Conservation (phyloP, 2,113 vertebrate genomes). For the Ptychochromis oligacanthus region DNA sequence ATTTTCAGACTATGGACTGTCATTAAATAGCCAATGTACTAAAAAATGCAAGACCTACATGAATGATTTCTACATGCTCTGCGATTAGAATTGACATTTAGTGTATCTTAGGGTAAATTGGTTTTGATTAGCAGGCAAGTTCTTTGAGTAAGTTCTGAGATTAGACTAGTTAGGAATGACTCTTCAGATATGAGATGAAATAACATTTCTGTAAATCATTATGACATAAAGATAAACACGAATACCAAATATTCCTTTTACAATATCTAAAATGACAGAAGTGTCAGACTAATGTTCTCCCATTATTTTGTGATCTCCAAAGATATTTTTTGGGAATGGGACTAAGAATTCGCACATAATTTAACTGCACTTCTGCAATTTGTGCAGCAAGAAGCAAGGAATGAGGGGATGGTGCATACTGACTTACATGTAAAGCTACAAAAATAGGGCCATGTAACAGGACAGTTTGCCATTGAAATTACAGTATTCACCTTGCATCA, state of each 20-base stretch:
- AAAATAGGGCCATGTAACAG: slow-evolving; percentile 74
- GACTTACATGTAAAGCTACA: slow-evolving; percentile 62
- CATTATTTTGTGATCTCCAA: background rate
- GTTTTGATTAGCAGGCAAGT: background rate
- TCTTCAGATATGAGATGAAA: background rate
- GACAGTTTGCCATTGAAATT: slow-evolving; percentile 76
- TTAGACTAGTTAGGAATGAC: background rate
- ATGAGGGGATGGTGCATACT: background rate
- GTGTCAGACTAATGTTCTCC: background rate
- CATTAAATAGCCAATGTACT: slow-evolving; percentile 14
- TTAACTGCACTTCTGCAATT: background rate
- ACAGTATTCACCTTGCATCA: slow-evolving; percentile 82
- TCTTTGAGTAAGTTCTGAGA: background rate
- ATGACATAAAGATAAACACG: background rate
- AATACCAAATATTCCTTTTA: background rate
- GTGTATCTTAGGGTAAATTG: background rate
- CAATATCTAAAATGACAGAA: background rate
- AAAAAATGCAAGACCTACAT: background rate
- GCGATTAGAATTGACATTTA: background rate
- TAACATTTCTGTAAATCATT: background rate
- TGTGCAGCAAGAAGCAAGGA: slow-evolving; percentile 1
- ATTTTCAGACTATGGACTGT: slow-evolving; percentile 2
- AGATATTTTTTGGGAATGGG: background rate
- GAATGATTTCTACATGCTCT: background rate
- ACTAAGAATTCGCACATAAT: background rate